Base-by-base conservation (phyloP, 2,888 invertebrate species). In the Isoperla grammatica region DNA sequence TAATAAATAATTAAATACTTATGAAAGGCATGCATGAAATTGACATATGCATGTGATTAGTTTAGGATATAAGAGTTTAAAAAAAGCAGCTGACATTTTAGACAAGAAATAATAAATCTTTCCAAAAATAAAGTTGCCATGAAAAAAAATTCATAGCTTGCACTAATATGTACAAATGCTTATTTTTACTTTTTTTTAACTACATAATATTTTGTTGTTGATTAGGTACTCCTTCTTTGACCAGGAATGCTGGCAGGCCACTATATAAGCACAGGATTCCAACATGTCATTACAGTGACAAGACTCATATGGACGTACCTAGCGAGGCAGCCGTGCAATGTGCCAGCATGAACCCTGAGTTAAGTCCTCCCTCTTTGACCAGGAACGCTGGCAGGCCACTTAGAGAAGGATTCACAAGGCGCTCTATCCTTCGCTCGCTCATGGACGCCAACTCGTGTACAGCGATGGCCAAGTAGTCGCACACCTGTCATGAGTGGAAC, bases 261-360 rank as follows among this genome's bases (percentile, higher is more conserved):
- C 83, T 83, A n/a, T n/a, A n/a, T n/a, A 59, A 82, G 74, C 13
- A 69, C 71, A 70, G 82, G 81, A 71, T 86, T 86, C 2, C n/a
- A n/a, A 85, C 79, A 9, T 86, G 74, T 64, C 84, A 71, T 69
- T 85, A n/a, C n/a, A n/a, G n/a, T n/a, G n/a, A n/a, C n/a, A n/a
- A n/a, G n/a, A n/a, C n/a, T n/a, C n/a, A n/a, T n/a, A n/a, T n/a
- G 19, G 55, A 54, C 63, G 68, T 71, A 82, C 82, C 83, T 37
- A 85, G 71, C 35, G 84, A 74, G 15, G 85, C 85, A 4, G 85
- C 83, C 2, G 84, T 84, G 64, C 82, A 81, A 68, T 85, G 85
- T 9, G 84, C 82, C 61, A 84, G 76, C 85, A 85, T 85, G 69
- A 85, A 84, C 1, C 85, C 85, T 9, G 83, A 84, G 70, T 85